Evolutionary conservation across 2,888 invertebrate genomes (phyloP).

Genomic region (Callosobruchus maculatus): DNA sequence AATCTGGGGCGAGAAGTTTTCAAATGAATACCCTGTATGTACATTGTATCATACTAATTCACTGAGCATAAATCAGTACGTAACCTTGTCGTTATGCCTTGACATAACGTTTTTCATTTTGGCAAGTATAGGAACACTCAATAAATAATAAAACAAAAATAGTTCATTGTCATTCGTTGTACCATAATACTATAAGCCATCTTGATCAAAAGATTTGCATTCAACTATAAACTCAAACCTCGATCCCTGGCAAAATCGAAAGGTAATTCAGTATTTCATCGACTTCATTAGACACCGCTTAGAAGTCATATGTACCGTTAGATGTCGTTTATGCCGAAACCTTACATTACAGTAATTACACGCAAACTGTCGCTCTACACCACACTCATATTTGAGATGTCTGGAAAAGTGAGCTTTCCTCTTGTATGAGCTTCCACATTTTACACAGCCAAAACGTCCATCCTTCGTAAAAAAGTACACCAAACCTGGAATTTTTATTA

Average conservation of each 20-base stretch:
- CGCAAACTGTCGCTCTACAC: conserved; percentile 50
- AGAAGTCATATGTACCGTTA: conserved; percentile 17
- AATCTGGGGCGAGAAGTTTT: no score
- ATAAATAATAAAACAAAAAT: no score
- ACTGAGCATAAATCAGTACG: no score
- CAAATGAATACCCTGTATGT: no score
- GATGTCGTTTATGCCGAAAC: conserved; percentile 15
- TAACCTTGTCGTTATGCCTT: no score
- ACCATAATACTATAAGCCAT: no score
- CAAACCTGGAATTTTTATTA: conserved; percentile 5
- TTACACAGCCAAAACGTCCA: conserved; percentile 20
- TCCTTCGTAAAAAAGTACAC: conserved; percentile 10
- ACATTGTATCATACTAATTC: no score
- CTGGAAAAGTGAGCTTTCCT: conserved; percentile 18
- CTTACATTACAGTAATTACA: conserved; percentile 18
- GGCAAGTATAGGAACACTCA: no score
- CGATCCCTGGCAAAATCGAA: not conserved
- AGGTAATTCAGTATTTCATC: not conserved
- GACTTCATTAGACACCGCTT: conserved; percentile 5
- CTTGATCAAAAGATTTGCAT: no score
- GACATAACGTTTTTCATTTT: no score
- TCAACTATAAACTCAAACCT: no score
- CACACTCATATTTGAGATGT: conserved; percentile 55
- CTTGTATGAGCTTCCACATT: conserved; percentile 18
- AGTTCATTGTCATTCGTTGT: no score